Base-by-base conservation (phyloP, 2,888 invertebrate genomes). In the Congeria kusceri region DNA sequence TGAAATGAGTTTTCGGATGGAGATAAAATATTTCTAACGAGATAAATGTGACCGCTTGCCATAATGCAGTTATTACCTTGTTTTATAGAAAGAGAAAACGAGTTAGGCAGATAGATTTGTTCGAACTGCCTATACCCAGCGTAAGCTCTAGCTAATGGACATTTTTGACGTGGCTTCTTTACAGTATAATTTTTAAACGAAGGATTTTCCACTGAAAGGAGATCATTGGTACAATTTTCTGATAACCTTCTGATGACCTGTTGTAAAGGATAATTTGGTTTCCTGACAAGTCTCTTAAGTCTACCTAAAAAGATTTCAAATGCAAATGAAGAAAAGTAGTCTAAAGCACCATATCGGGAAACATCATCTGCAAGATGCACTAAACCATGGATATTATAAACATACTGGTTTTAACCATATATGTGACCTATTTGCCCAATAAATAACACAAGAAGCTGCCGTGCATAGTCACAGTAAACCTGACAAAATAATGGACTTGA, bases 321-420 rank as follows among this genome's bases (percentile, higher is more conserved):
- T 7, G 87, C 85, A 84, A 93, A 93, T 13, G 91, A 83, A 61
- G 86, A 90, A 71, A 91, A 90, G 29, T 81, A 78, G 64, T 90
- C 87, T 23, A 93, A 80, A 27, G 64, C 57, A 18, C 93, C 93
- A 83, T 87, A 91, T 46, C 71, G 86, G 69, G 64, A 46, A 5
- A 88, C 90, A 78, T 93, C 93, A 70, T 88, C 86, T 20, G 90
- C 86, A 44, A 93, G 61, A 84, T 93, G 93, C 28, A 87, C 72
- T 20, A 93, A 74, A 61, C 87, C 86, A 83, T 93, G 93, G 7
- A 93, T 83, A 86, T 93, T 93, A 75, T 92, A 77, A 7, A 87
- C 85, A 18, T 92, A 77, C 67, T 83, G 83, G 58, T 91, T 86
- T 71, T 84, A 75, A 9, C 91, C 91, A 87, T 92, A 93, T 49